These are phyloP conservation scores for Drosophila subpulchrella DNA, from an alignment of 1,140 invertebrate species.

Conservation along the genomic window DNA sequence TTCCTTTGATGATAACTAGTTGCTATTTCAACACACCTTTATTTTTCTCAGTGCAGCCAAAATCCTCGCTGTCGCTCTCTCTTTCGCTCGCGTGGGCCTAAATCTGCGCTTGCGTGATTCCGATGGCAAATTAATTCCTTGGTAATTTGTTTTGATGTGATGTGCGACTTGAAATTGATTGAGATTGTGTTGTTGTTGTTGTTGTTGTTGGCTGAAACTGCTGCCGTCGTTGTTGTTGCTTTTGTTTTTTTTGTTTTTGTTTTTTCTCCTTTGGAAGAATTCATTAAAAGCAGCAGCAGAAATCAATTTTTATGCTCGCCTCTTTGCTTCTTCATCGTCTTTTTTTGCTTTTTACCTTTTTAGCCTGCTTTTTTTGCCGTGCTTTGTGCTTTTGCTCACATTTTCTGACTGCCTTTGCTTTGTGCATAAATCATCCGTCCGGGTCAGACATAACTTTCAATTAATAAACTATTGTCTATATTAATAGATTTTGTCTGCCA, in stretches of 20 bases:
- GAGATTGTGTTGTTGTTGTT: constrained; percentile 79
- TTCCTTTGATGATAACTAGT: too few relatives aligned
- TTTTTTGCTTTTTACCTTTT: constrained; percentile 40
- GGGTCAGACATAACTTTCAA: constrained; percentile 70
- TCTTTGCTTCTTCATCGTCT: constrained; percentile 22
- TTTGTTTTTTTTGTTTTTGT: constrained; percentile 17
- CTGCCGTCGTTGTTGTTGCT: constrained; percentile 23
- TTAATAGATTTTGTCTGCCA: constrained; percentile 69
- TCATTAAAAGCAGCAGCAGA: constrained; percentile 80
- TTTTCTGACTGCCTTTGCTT: constrained; percentile 17
- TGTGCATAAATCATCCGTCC: constrained; percentile 59
- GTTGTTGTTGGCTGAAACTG: constrained; percentile 19
- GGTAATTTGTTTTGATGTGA: constrained; percentile 84
- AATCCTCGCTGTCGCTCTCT: constrained; percentile 14
- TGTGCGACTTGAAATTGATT: constrained; percentile 83
- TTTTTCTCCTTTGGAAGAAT: constrained; percentile 48
- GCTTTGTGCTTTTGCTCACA: constrained; percentile 25
- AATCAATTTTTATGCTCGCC: constrained; percentile 76
- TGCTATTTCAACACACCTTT: too few relatives aligned
- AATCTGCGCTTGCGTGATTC: constrained; percentile 82
- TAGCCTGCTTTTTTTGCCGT: constrained; percentile 29
- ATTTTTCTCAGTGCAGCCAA: constrained; percentile 5
- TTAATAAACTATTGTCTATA: constrained; percentile 81
- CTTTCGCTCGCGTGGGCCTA: constrained; percentile 28
- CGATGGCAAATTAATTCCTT: constrained; percentile 84